Percentiles rank a stretch among this genome's conserved stretches.
These are phyloP conservation scores for Drosophila vallismaia DNA, from an alignment of 2,888 invertebrate species.

Conservation along the genomic window DNA sequence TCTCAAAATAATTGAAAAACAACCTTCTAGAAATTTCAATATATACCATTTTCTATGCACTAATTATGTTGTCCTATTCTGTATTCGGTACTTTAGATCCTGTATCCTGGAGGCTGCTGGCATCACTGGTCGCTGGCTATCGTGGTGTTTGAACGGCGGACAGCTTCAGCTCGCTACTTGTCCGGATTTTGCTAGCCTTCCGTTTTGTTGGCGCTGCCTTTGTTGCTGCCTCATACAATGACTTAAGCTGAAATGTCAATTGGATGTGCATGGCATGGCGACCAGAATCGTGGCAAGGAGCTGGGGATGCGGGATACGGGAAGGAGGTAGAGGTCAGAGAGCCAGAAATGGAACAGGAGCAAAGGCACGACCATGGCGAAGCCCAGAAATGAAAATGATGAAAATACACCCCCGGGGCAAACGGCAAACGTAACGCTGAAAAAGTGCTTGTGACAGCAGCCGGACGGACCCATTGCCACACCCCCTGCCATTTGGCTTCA, in stretches of 20 bases:
- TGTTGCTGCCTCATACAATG: constrained; percentile 68
- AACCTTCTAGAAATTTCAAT: neutral
- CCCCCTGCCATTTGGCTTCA: constrained; percentile 10
- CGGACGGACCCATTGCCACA: constrained; percentile 9
- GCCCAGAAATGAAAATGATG: constrained; percentile 64
- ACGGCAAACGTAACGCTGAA: constrained; percentile 56
- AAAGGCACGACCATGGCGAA: constrained; percentile 12
- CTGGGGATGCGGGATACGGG: constrained; percentile 24
- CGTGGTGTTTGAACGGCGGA: constrained; percentile 62
- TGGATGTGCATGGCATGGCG: constrained; percentile 66
- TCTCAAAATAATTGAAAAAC: neutral
- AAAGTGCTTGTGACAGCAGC: constrained; percentile 76
- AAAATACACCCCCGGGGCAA: constrained; percentile 72
- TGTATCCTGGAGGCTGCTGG: neutral
- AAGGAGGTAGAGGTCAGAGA: constrained; percentile 6
- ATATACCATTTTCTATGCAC: neutral
- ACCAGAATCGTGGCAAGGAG: constrained; percentile 24
- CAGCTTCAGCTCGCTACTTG: constrained; percentile 63
- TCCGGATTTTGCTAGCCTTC: constrained; percentile 50
- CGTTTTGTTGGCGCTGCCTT: constrained; percentile 51
- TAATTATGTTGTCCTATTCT: neutral
- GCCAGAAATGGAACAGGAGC: constrained; percentile 3
- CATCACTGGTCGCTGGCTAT: constrained; percentile 35
- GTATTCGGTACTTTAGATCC: neutral
- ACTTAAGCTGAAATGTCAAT: constrained; percentile 78